Evolutionary conservation across 2,797 vertebrate species (phyloP).

Genomic region (Australoheros facetus): DNA sequence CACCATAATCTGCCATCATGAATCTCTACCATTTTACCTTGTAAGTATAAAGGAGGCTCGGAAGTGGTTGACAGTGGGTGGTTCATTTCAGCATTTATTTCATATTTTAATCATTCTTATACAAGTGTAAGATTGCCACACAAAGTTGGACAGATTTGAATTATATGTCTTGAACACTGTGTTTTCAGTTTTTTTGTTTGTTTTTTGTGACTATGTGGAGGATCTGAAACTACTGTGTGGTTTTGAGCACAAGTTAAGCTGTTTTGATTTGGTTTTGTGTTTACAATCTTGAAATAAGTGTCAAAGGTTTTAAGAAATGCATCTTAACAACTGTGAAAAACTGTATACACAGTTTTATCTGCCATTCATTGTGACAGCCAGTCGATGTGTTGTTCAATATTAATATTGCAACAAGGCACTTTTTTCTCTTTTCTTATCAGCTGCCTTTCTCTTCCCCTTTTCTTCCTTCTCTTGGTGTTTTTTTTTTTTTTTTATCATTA

Average conservation of each 20-base stretch:
- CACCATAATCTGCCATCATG: neutral
- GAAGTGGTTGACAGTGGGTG: too few species aligned
- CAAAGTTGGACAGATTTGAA: neutral
- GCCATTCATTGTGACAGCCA: constrained; percentile 4
- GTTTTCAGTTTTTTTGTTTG: neutral
- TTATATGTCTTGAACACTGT: neutral
- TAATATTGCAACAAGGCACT: neutral
- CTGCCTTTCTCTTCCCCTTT: neutral
- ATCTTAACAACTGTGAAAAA: neutral
- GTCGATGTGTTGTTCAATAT: constrained; percentile 42
- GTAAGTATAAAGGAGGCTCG: neutral
- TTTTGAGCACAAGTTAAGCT: neutral
- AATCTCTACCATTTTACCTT: neutral
- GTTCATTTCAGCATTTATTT: neutral
- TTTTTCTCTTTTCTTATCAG: constrained; percentile 10
- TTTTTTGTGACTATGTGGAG: neutral
- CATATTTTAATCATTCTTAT: neutral
- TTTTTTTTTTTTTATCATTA: neutral
- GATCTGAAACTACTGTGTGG: neutral
- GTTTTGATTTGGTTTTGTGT: neutral
- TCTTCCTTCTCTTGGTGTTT: neutral
- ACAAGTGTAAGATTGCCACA: neutral
- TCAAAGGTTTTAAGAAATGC: neutral
- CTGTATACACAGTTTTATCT: constrained; percentile 4
- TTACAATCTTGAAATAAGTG: neutral